phyloP scores from a whole-genome alignment of 2,113 vertebrate species.

The Vicugna pacos region DNA sequence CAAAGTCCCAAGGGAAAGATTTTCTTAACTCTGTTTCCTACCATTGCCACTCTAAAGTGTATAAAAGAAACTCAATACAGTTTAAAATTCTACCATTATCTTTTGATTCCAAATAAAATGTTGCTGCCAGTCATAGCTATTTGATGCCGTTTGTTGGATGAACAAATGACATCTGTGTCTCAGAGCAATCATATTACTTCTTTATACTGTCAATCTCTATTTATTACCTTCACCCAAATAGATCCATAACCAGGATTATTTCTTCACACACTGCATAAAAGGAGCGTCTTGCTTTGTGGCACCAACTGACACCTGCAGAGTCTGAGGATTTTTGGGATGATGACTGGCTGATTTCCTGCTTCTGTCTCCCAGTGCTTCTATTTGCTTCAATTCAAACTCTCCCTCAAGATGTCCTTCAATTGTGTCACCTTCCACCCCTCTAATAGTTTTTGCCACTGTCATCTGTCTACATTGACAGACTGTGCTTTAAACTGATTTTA shows the following conservation, averaged over 20 bases:
- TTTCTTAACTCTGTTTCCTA: not conserved
- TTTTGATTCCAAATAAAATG: constrained; percentile 42
- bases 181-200: not conserved
- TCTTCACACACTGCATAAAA: not conserved
- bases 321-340: not conserved
- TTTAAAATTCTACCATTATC: constrained; percentile 29
- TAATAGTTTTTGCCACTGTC: not conserved
- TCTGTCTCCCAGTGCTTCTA: not conserved
- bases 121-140: not conserved
- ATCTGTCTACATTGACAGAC: not conserved
- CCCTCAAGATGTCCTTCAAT: not conserved
- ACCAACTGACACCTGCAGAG: not conserved
- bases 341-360: not conserved
- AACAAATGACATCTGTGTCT: not conserved
- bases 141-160: not conserved
- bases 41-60: not conserved
- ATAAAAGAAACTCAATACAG: not conserved
- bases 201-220: not conserved
- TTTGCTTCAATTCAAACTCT: not conserved
- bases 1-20: not conserved
- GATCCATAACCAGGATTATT: not conserved
- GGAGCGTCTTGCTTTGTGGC: not conserved
- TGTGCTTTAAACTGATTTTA: not conserved
- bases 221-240: not conserved
- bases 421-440: not conserved